Evolutionary conservation across 2,113 vertebrate species (phyloP), one percentile per base, ranked within the genome.

Genomic region (Podarcis muralis): DNA sequence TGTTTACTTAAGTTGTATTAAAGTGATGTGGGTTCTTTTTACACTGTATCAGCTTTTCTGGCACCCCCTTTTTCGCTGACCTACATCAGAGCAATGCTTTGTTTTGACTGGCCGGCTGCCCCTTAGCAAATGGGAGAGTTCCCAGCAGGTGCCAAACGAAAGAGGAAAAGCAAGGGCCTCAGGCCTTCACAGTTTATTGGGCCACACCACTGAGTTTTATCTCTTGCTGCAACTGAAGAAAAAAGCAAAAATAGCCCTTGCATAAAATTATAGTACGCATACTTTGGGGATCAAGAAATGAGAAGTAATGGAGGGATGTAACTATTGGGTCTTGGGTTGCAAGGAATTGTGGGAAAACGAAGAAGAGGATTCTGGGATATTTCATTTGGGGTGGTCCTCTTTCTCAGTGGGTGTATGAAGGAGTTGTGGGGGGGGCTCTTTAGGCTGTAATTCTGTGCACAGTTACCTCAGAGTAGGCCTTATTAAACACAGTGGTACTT

Each of bases 81-180:
- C 66, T 75, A 71, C 40, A 40, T 66, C 8, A 62, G 32, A 77
- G 75, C 8, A 23, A 43, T 75, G 53, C 62, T 83, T 72, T 87
- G 30, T 90, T 87, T 87, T 68, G 81, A 32, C 35, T 87, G 85
- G 13, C 85, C 48, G 3, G 5, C 37, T 79, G 30, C 80, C 81
- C 15, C 11, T 48, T 65, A 79, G 15, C 35, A 62, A 87, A 72
- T 40, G 35, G 48, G 57, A 78, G 68, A 86, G 13, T 35, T 48
- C 53, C 77, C 35, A 65, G 9, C 11, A 11, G 27, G 62, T 79
- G 81, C 85, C 81, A 66, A 35, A 84, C 35, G 27, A 35, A 72
- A 78, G 77, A 20, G 16, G 12, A 25, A 37, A 66, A 48, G 16
- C 9, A 7, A 6, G 59, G 65, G 62, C n/a, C 35, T 86, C 2